Evolutionary conservation across 2,797 vertebrate genomes (phyloP).

Genomic region (Spinus pinus): DNA sequence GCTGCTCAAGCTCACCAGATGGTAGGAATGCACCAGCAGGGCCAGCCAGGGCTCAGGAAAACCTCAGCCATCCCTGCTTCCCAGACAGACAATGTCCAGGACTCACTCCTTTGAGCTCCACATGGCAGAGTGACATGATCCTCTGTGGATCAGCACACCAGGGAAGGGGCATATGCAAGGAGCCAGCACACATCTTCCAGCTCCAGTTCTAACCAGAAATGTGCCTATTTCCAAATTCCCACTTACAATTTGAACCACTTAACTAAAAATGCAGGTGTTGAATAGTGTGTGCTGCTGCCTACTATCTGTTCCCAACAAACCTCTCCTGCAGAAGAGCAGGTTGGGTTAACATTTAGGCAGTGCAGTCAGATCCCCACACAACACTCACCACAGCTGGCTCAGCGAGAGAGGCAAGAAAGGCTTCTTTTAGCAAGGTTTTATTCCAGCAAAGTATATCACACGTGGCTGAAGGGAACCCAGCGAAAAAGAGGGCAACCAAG

Average conservation of each 20-base stretch:
- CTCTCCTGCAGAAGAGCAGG: background rate
- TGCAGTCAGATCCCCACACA: background rate
- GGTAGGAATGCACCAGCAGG: background rate
- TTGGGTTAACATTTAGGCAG: background rate
- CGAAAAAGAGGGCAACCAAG: background rate
- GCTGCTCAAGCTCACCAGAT: background rate
- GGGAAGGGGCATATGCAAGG: background rate
- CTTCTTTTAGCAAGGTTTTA: background rate
- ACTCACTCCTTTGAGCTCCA: accelerated
- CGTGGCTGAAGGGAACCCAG: background rate
- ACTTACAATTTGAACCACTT: background rate
- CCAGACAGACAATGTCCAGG: background rate
- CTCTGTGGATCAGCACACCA: accelerated
- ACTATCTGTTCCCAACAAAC: background rate
- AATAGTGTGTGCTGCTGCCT: background rate
- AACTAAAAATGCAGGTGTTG: background rate
- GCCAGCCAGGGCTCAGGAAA: background rate
- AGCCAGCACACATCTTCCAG: background rate
- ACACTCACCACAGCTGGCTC: background rate
- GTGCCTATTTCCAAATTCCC: background rate
- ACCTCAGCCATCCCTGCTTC: background rate
- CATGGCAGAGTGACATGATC: background rate
- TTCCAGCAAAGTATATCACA: background rate
- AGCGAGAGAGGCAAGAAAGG: background rate
- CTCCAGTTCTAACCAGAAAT: background rate